A percentile compares a stretch with the other conserved stretches of the same genome.
Evolutionary conservation across 2,797 vertebrate genomes (phyloP).

Genomic region (Adrianichthys oophorus): DNA sequence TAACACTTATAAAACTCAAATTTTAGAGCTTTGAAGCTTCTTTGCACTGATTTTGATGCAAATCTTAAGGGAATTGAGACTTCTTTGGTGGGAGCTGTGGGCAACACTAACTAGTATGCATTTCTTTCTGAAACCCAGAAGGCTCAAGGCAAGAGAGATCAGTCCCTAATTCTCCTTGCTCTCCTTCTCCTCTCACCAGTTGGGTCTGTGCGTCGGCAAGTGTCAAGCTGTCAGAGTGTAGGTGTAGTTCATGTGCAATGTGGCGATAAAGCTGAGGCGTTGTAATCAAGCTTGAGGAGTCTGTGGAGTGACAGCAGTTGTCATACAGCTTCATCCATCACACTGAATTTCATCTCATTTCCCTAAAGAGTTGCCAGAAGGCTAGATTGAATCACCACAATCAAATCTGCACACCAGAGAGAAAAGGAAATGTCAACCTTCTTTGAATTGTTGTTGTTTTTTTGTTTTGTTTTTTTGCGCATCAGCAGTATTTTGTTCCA

Average conservation of each 20-base stretch:
- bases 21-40: constrained; percentile 39
- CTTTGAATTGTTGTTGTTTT: constrained; percentile 11
- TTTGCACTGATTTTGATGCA: constrained; percentile 35
- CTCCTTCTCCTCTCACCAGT: constrained; percentile 28
- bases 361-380: constrained; percentile 20
- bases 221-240: constrained; percentile 47
- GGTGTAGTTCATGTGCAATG: constrained; percentile 32
- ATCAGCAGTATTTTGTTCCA: constrained; percentile 19
- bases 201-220: constrained; percentile 27
- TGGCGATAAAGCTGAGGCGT: constrained; percentile 26
- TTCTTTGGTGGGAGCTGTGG: constrained; percentile 10
- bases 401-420: constrained; percentile 24
- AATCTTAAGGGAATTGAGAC: constrained; percentile 3
- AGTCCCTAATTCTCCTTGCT: constrained; percentile 19
- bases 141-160: constrained; percentile 6
- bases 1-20: constrained; percentile 26
- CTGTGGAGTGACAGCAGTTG: constrained; percentile 53
- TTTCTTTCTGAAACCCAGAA: constrained; percentile 14
- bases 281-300: constrained; percentile 43
- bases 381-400: constrained; percentile 34
- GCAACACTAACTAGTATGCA: constrained; percentile 6
- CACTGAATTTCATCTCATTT: constrained; percentile 35
- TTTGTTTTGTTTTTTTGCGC: constrained; percentile 6
- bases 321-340: constrained; percentile 44
- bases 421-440: constrained; percentile 25